Base-by-base conservation (phyloP, 1,140 invertebrate species). In the Bombus affinis region DNA sequence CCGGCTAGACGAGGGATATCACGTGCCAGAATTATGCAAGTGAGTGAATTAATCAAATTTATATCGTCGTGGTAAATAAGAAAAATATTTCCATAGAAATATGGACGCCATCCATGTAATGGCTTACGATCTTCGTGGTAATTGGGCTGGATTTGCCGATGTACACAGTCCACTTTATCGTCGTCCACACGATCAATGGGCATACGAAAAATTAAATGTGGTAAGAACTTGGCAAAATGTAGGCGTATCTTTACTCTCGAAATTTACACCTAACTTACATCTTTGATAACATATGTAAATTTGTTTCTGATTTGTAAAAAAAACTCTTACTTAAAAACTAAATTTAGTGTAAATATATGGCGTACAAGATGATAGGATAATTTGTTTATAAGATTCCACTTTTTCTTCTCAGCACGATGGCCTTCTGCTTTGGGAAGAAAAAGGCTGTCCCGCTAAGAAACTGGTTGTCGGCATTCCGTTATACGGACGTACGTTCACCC, bases 81-180 rank as follows among this genome's bases (percentile, higher is more conserved):
- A 9, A 3, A 35, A 62, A 66, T 35, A n/a, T 47, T 53, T 12
- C 76, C 39, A 12, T 88, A 97, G 97, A 90, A 93, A 96, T 47
- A 84, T 98, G 32, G 98, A 98, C 92, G 98, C 97, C 9, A 97
- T 98, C 76, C 98, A 98, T 92, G 97, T 98, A 22, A 98, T 98
- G 98, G 96, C 98, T 0, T 99, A 99, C 92, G 98, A 99, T 95
- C 95, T 99, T 32, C 96, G 98, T 87, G 98, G 98, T 42, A 98
- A 98, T 90, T 99, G 98, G 98, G 98, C 97, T 12, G 98, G 97
- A 65, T 98, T 98, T 89, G 98, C 98, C 2, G 98, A 98, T 92
- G 97, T 97, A 0, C 98, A 98, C 92, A 98, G 97, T 91, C 97
- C 98, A 8, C 95, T 98, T 0, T 98, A 98, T 91, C 97, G 97